Evolutionary conservation across 2,888 invertebrate species (phyloP).

Genomic region (Rhodophaea formosa): DNA sequence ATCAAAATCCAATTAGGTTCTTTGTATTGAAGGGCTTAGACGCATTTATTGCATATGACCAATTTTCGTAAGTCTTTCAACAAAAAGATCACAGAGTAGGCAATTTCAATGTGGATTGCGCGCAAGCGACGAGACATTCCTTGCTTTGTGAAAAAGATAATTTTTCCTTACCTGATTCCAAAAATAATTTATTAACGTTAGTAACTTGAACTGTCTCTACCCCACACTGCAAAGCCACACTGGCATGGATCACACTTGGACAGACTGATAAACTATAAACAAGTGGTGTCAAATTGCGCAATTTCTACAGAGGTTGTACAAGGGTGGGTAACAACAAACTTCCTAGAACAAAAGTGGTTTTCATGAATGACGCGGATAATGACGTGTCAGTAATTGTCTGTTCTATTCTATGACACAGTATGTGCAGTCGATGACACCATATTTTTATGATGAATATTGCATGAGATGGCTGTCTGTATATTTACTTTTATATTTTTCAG

Average conservation of each 20-base stretch:
- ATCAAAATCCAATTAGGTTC: too few species aligned
- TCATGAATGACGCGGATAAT: background rate
- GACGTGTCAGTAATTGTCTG: background rate
- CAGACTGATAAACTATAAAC: background rate
- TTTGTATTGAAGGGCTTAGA: too few species aligned
- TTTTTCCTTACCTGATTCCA: too few species aligned
- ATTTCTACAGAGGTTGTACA: slow-evolving; percentile 8
- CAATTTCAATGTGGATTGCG: too few species aligned
- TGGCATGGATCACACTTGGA: background rate
- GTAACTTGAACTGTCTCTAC: background rate
- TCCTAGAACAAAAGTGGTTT: slow-evolving; percentile 2
- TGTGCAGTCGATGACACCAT: background rate
- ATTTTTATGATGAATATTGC: background rate
- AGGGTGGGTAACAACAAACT: background rate
- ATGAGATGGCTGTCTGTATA: too few species aligned
- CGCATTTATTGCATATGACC: too few species aligned
- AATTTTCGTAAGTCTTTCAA: too few species aligned
- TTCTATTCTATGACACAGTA: background rate
- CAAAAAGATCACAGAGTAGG: too few species aligned
- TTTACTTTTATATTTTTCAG: too few species aligned
- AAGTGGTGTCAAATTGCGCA: slow-evolving; percentile 3
- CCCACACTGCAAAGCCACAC: background rate
- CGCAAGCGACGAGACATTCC: too few species aligned
- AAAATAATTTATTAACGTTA: background rate
- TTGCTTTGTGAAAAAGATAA: too few species aligned